Evolutionary conservation across 2,888 invertebrate genomes (phyloP).

Genomic region (Dione vanillae): DNA sequence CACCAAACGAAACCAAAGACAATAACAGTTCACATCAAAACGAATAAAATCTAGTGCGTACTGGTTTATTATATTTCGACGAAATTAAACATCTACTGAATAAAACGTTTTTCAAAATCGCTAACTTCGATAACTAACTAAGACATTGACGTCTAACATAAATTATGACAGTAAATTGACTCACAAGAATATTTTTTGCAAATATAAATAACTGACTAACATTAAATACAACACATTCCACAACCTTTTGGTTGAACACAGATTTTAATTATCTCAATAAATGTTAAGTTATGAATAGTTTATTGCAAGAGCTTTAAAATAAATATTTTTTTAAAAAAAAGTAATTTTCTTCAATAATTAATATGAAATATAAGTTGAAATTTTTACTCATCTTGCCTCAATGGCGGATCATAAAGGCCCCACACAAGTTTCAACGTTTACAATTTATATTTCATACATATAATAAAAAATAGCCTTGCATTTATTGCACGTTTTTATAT

Average conservation of each 20-base stretch:
- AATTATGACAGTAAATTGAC: too few species aligned
- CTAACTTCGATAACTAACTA: too few species aligned
- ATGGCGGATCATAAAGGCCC: background rate
- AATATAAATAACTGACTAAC: too few species aligned
- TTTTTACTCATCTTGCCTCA: conserved; percentile 14
- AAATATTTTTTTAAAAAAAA: conserved; percentile 7
- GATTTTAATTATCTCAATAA: conserved; percentile 14
- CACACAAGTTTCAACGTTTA: conserved; percentile 6
- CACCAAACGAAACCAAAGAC: conserved; percentile 19
- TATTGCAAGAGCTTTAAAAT: conserved; percentile 3
- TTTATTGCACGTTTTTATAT: conserved; percentile 11
- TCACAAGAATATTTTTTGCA: too few species aligned
- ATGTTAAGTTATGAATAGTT: background rate
- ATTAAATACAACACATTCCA: too few species aligned
- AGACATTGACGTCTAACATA: too few species aligned
- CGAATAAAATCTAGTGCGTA: conserved; percentile 9
- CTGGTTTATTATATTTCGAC: conserved; percentile 9
- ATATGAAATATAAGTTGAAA: conserved; percentile 12
- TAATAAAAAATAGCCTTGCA: background rate
- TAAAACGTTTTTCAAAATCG: conserved; percentile 20
- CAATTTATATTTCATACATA: conserved; percentile 19
- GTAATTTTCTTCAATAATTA: background rate
- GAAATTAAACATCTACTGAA: conserved; percentile 18
- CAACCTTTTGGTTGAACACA: background rate
- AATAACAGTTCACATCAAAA: conserved; percentile 15